Conservation (phyloP, 1,140 invertebrate genomes). For the Lucilia sericata region DNA sequence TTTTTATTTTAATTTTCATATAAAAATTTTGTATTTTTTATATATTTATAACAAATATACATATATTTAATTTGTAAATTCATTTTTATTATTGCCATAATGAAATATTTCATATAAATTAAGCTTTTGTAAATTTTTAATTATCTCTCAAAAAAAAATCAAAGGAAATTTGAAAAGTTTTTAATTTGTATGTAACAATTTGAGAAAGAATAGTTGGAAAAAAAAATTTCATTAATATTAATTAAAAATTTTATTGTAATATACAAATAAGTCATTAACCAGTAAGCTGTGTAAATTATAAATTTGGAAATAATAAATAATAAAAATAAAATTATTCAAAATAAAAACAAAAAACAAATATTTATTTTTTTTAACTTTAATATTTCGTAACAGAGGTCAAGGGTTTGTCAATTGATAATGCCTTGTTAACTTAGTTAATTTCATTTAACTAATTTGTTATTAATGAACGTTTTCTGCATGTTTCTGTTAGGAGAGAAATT, state of each 20-base stretch:
- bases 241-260: background rate
- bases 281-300: too few species aligned
- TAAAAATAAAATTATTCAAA: too few species aligned
- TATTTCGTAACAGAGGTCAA: too few species aligned
- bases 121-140: conserved; percentile 14
- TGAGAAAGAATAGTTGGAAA: background rate
- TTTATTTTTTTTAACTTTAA: too few species aligned
- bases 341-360: too few species aligned
- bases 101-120: background rate
- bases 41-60: background rate
- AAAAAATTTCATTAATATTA: background rate
- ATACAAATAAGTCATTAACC: background rate
- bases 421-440: too few species aligned
- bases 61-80: conserved; percentile 4
- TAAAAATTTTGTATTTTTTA: background rate
- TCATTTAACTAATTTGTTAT: too few species aligned
- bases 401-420: too few species aligned
- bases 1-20: conserved; percentile 13
- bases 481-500: too few species aligned
- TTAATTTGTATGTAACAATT: background rate
- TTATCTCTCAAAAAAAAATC: background rate
- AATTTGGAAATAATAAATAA: too few species aligned
- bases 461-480: too few species aligned
- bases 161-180: background rate
- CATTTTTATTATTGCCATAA: background rate